phyloP scores from a whole-genome alignment of 2,113 vertebrate species.

The Lethenteron reissneri region DNA sequence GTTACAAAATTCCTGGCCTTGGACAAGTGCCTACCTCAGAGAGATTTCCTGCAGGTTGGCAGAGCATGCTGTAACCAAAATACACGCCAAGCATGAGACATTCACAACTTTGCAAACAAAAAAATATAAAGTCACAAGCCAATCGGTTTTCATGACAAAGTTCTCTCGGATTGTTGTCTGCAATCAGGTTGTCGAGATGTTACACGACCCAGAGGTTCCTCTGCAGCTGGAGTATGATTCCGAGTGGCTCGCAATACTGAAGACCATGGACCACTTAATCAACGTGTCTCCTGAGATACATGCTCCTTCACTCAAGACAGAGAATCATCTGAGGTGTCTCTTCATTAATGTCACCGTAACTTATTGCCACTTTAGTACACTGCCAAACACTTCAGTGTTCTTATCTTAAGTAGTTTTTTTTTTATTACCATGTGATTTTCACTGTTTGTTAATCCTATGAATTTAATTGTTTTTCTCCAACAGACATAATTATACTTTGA shows the following conservation, averaged over 20 bases:
- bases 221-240: conserved; percentile 57
- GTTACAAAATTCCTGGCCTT: conserved; percentile 81
- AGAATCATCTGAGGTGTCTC: not conserved
- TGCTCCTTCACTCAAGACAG: not conserved
- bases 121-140: too few relatives aligned
- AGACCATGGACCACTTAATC: conserved; percentile 46
- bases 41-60: conserved; percentile 77
- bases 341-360: not conserved
- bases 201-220: conserved; percentile 45
- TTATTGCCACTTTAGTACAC: not conserved
- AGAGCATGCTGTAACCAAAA: too few relatives aligned
- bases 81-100: too few relatives aligned
- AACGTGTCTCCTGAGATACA: conserved; percentile 26
- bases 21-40: conserved; percentile 77
- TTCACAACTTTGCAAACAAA: too few relatives aligned
- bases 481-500: conserved; percentile 74
- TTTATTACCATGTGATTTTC: not conserved
- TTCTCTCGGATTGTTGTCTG: too few relatives aligned
- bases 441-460: not conserved
- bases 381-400: not conserved
- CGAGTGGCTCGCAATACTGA: conserved; percentile 77
- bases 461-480: conserved; percentile 9
- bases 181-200: conserved; percentile 43
- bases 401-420: not conserved
- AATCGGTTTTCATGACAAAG: too few relatives aligned